Evolutionary conservation across 2,797 vertebrate species (phyloP).

Genomic region (Alectoris magna): DNA sequence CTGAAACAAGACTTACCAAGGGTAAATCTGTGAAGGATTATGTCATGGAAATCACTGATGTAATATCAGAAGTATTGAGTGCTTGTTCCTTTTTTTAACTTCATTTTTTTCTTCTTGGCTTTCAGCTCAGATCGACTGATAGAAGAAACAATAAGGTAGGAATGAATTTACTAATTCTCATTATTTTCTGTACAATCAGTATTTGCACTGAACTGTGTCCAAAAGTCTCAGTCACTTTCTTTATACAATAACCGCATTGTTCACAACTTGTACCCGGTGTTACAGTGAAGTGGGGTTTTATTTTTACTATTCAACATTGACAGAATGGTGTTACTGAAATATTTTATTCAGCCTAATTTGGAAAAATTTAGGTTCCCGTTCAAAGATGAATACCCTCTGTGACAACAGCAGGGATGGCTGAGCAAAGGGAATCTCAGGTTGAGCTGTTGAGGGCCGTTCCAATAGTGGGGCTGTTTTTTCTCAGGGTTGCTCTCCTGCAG

Average conservation of each 20-base stretch:
- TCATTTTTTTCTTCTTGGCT: constrained; percentile 21
- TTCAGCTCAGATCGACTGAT: constrained; percentile 96
- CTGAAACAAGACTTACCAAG: background rate
- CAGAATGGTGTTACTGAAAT: background rate
- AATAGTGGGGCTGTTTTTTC: background rate
- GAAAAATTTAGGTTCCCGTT: background rate
- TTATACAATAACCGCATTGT: background rate
- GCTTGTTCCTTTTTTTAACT: constrained; percentile 28
- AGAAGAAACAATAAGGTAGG: constrained; percentile 99
- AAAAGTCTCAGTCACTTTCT: background rate
- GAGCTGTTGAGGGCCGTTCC: background rate
- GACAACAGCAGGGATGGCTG: background rate
- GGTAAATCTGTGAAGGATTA: background rate
- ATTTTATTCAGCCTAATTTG: background rate
- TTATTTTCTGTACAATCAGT: constrained; percentile 22
- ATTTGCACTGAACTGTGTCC: background rate
- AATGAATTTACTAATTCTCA: background rate
- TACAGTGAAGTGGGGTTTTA: background rate
- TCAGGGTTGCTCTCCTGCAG: background rate
- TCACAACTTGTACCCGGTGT: background rate
- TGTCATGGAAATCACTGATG: background rate
- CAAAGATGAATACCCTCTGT: background rate
- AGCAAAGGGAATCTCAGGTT: background rate
- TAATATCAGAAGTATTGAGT: background rate
- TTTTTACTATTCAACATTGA: background rate